Evolutionary conservation across 2,113 vertebrate species (phyloP).

Genomic region (Litocranius walleri): DNA sequence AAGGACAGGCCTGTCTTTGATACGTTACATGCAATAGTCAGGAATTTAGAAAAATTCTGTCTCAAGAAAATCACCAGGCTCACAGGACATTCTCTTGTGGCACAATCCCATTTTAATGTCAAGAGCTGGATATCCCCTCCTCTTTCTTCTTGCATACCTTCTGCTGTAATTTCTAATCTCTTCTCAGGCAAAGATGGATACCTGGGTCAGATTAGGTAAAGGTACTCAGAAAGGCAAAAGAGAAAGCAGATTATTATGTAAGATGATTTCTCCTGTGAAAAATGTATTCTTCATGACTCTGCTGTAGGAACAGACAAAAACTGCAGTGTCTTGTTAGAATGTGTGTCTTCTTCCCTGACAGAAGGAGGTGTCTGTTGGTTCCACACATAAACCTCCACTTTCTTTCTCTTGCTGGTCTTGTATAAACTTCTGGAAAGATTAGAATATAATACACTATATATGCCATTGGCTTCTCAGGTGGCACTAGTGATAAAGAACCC

Average conservation of each 20-base stretch:
- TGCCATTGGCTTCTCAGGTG: not conserved
- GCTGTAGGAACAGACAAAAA: not conserved
- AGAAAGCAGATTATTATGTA: conserved; percentile 15
- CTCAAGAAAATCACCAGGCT: conserved; percentile 14
- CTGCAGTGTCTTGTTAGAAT: not conserved
- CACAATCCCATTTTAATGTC: not conserved
- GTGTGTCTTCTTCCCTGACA: not conserved
- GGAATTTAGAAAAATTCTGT: not conserved
- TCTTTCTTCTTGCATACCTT: not conserved
- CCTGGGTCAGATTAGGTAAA: not conserved
- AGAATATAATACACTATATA: not conserved
- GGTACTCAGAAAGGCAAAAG: not conserved
- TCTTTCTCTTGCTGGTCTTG: not conserved
- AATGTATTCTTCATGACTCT: not conserved
- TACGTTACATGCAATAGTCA: not conserved
- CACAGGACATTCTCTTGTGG: not conserved
- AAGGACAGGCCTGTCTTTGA: not conserved
- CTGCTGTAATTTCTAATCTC: conserved; percentile 36
- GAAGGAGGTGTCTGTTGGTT: not conserved
- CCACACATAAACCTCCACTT: not conserved
- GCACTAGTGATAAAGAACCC: not conserved
- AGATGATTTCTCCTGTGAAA: not conserved
- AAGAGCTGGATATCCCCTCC: not conserved
- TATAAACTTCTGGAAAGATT: not conserved
- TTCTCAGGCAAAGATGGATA: not conserved